These are phyloP conservation scores for Oedothorax gibbosus DNA, from an alignment of 1,140 invertebrate genomes.

Conservation along the genomic window DNA sequence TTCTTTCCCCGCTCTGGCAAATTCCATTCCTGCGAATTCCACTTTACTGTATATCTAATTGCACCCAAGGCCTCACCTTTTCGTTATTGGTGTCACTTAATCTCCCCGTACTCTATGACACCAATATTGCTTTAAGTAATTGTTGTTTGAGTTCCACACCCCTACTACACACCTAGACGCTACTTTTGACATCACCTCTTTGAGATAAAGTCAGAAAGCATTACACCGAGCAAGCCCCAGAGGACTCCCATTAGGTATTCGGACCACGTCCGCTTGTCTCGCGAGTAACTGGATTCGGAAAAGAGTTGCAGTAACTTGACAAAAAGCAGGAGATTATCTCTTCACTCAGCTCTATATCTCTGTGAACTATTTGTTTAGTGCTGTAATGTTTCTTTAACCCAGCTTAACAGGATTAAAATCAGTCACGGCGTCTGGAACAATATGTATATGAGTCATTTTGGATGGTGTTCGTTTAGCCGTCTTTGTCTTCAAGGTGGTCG, in stretches of 20 bases:
- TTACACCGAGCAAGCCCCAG: constrained; percentile 22
- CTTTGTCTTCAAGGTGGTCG: too few relatives aligned
- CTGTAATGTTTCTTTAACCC: background rate
- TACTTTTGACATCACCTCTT: constrained; percentile 35
- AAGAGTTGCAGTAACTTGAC: background rate
- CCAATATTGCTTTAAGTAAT: constrained; percentile 28
- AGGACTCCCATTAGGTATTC: constrained; percentile 20
- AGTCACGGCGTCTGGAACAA: background rate
- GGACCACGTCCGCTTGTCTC: constrained; percentile 6
- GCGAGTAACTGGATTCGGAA: constrained; percentile 2
- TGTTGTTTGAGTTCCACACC: constrained; percentile 41
- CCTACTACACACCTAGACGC: constrained; percentile 36
- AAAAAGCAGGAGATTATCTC: constrained; percentile 11
- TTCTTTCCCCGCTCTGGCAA: too few relatives aligned
- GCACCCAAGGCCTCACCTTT: too few relatives aligned
- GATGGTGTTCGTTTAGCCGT: too few relatives aligned
- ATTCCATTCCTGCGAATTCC: too few relatives aligned
- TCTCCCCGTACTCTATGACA: constrained; percentile 35
- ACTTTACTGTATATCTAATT: too few relatives aligned
- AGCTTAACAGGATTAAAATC: constrained; percentile 10
- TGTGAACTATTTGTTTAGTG: background rate
- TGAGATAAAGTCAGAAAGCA: constrained; percentile 39
- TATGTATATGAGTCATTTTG: too few relatives aligned
- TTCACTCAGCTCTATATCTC: constrained; percentile 6
- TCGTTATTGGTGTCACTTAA: constrained; percentile 10